These are phyloP conservation scores for Nipponacmea schrenckii DNA, from an alignment of 2,888 invertebrate species.

Conservation along the genomic window DNA sequence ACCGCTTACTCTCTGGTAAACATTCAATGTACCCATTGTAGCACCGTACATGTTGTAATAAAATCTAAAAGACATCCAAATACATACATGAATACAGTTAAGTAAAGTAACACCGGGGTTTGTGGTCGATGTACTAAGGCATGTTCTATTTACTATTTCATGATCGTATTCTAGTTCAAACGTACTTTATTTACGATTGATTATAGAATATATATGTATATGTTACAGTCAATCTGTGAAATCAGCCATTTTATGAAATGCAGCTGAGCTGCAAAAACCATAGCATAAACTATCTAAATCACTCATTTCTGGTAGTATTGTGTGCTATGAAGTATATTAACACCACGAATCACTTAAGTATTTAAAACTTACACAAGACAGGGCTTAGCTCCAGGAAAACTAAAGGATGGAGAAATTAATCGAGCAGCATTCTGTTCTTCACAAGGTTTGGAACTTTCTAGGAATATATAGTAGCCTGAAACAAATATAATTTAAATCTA, in stretches of 20 bases:
- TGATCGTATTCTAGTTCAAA: no score
- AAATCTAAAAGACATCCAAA: conserved; percentile 29
- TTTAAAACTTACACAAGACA: conserved; percentile 43
- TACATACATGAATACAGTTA: background rate
- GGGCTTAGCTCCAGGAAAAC: conserved; percentile 13
- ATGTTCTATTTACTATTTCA: no score
- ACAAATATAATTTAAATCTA: background rate
- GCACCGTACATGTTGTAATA: conserved; percentile 42
- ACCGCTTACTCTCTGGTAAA: conserved; percentile 29
- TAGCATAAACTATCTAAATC: background rate
- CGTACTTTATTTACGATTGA: no score
- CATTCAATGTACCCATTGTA: conserved; percentile 37
- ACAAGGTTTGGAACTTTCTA: conserved; percentile 34
- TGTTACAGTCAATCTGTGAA: no score
- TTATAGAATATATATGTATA: no score
- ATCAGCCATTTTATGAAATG: no score
- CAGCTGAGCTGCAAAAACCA: no score
- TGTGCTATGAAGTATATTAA: no score
- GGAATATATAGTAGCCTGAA: conserved; percentile 37
- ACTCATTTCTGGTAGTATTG: background rate
- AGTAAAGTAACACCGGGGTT: no score
- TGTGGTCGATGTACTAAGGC: no score
- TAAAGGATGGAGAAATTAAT: conserved; percentile 32
- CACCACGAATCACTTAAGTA: no score
- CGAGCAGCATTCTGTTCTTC: conserved; percentile 27